Evolutionary conservation across 2,113 vertebrate genomes (phyloP).

Genomic region (Redunca redunca): DNA sequence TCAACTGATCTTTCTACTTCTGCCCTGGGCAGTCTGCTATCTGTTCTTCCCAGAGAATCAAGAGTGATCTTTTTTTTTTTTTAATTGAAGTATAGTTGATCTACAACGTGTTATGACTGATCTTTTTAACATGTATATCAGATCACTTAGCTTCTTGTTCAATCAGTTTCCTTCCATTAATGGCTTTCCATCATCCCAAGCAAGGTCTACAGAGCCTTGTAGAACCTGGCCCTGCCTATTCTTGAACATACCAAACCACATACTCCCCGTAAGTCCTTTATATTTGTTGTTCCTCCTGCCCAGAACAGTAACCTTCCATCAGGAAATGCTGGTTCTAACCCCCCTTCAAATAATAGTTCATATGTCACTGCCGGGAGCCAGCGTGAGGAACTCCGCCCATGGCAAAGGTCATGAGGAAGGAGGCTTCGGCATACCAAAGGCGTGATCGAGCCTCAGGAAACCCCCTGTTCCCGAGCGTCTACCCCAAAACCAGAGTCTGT

Average conservation of each 20-base stretch:
- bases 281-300: neutral
- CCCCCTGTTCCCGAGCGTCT: too few species aligned
- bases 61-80: neutral
- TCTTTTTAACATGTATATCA: neutral
- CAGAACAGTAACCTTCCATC: neutral
- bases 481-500: too few species aligned
- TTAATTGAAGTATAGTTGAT: neutral
- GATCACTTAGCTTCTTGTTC: neutral
- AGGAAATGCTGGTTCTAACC: neutral
- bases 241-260: conserved; percentile 8
- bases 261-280: neutral
- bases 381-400: too few species aligned
- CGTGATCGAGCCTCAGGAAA: too few species aligned
- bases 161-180: neutral
- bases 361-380: too few species aligned
- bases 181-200: neutral
- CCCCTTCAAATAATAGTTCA: neutral
- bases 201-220: neutral
- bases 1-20: neutral
- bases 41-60: neutral
- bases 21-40: neutral
- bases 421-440: too few species aligned
- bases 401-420: too few species aligned
- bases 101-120: neutral
- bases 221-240: neutral